A percentile compares a stretch with the other conserved stretches of the same genome.
Conservation (phyloP, 1,140 invertebrate genomes). For the Drosophila neocordata region DNA sequence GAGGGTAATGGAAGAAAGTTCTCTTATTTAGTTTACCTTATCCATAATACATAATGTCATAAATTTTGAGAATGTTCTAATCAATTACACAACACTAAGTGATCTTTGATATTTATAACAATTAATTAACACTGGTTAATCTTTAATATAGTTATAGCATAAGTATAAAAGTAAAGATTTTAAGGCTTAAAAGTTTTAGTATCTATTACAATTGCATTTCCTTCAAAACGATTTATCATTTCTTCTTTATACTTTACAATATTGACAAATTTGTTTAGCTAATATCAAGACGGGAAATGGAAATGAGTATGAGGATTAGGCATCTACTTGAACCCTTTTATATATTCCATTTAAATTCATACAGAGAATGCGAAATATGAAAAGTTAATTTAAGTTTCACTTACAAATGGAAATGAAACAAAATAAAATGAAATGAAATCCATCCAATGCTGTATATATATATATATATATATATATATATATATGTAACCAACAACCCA, state of each 20-base stretch:
- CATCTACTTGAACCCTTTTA: neutral
- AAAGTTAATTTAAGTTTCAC: conserved; percentile 78
- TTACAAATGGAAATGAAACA: conserved; percentile 79
- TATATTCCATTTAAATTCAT: conserved; percentile 65
- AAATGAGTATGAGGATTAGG: neutral
- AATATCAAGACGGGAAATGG: conserved; percentile 6
- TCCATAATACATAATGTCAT: conserved; percentile 12
- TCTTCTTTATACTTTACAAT: neutral
- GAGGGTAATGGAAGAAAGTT: neutral
- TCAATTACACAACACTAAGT: conserved; percentile 1
- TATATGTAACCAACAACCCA: too few relatives aligned
- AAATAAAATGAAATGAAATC: conserved; percentile 76
- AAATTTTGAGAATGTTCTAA: neutral
- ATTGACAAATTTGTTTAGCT: conserved; percentile 2
- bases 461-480: too few relatives aligned
- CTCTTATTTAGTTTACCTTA: conserved; percentile 1
- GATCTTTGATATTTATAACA: neutral
- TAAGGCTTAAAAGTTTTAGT: neutral
- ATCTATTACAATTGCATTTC: neutral
- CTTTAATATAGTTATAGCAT: too few relatives aligned
- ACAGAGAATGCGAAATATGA: conserved; percentile 74
- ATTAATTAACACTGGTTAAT: conserved; percentile 1
- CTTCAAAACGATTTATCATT: neutral
- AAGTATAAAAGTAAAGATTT: too few relatives aligned
- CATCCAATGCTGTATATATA: conserved; percentile 23